Conservation (phyloP, 2,113 vertebrate genomes). For the Psephotus haematonotus region DNA sequence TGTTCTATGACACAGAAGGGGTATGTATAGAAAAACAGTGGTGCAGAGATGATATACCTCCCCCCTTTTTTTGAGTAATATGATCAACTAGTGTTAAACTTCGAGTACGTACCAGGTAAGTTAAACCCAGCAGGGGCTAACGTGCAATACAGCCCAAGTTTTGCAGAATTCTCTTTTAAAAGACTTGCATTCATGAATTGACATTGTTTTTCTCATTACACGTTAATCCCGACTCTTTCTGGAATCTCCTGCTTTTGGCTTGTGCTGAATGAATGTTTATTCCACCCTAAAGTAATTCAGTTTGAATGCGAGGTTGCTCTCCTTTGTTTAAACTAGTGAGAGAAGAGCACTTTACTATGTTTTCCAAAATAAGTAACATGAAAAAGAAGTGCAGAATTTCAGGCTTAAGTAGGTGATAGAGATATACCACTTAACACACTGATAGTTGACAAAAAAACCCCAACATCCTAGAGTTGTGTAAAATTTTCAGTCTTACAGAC, state of each 20-base stretch:
- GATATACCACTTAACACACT: neutral
- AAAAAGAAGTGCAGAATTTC: neutral
- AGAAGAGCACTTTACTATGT: neutral
- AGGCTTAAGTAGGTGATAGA: neutral
- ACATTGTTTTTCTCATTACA: neutral
- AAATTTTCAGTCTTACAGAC: neutral
- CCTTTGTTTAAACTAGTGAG: neutral
- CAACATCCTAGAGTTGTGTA: neutral
- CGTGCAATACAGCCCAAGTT: neutral
- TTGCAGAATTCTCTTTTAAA: neutral
- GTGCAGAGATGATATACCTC: neutral
- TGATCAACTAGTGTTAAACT: neutral
- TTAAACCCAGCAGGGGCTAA: neutral
- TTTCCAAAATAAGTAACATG: slow-evolving; percentile 13
- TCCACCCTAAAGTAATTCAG: neutral
- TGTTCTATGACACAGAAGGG: neutral
- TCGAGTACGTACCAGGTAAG: neutral
- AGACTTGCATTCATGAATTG: neutral
- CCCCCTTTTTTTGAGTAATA: neutral
- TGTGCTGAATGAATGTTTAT: slow-evolving; percentile 1
- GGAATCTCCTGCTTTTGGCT: neutral
- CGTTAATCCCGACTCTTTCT: neutral
- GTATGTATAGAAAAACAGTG: neutral
- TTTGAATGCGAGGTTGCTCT: neutral
- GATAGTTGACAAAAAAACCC: neutral